A percentile compares a stretch with the other conserved stretches of the same genome.
These are phyloP conservation scores for Lasius fuliginosus DNA, from an alignment of 2,888 invertebrate species.

Conservation along the genomic window DNA sequence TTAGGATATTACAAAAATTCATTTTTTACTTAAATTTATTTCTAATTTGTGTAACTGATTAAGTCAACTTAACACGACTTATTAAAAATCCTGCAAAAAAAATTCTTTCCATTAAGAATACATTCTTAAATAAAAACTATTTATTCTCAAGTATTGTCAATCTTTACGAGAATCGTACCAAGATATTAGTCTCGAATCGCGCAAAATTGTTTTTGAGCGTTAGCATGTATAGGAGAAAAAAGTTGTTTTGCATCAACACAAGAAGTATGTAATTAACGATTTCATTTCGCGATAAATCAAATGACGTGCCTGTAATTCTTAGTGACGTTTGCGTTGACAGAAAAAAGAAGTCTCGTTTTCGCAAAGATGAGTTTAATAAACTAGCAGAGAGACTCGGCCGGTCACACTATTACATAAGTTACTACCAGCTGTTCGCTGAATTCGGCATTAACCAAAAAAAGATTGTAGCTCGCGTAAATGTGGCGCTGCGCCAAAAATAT, in stretches of 20 bases:
- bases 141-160: not conserved
- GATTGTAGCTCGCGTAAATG: slow-evolving; percentile 52
- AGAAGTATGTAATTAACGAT: not conserved
- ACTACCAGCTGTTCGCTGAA: slow-evolving; percentile 53
- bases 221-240: not conserved
- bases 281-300: slow-evolving; percentile 33
- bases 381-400: slow-evolving; percentile 35
- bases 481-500: slow-evolving; percentile 66
- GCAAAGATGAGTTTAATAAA: slow-evolving; percentile 61
- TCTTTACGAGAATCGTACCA: not conserved
- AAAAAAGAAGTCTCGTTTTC: slow-evolving; percentile 25
- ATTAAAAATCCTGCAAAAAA: not conserved
- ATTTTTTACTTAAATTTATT: not conserved
- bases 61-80: not conserved
- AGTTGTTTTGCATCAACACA: slow-evolving; percentile 17
- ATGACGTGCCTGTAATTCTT: not conserved
- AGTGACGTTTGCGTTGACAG: slow-evolving; percentile 12
- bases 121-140: not conserved
- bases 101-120: not conserved
- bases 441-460: slow-evolving; percentile 21
- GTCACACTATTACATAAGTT: slow-evolving; percentile 66
- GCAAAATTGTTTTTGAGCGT: not conserved
- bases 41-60: not conserved
- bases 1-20: not conserved
- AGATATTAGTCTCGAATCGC: not conserved